These are phyloP conservation scores for Varanus komodoensis DNA, from an alignment of 2,113 vertebrate species.

Conservation along the genomic window DNA sequence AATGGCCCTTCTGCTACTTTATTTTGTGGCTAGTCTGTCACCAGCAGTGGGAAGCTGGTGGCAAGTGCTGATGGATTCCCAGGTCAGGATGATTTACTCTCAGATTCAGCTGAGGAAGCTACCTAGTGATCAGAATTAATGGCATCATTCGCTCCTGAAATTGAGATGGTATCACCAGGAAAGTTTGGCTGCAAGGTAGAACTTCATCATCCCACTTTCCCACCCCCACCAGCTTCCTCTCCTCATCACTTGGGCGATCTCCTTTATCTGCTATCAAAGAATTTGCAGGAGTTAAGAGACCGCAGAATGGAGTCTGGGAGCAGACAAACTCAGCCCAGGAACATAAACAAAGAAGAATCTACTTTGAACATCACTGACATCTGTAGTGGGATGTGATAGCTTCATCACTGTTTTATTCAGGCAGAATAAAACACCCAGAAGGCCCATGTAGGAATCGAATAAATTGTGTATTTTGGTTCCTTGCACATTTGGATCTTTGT, in stretches of 20 bases:
- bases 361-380: neutral
- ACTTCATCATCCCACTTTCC: conserved; percentile 52
- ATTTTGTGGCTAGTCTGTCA: conserved; percentile 30
- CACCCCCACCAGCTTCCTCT: neutral
- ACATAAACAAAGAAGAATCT: neutral
- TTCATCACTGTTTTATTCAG: neutral
- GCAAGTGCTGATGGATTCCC: conserved; percentile 54
- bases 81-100: conserved; percentile 60
- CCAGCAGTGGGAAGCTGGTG: neutral
- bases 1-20: conserved; percentile 23
- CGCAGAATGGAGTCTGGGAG: neutral
- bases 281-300: conserved; percentile 20
- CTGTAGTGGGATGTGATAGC: neutral
- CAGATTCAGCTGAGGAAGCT: conserved; percentile 45
- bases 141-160: conserved; percentile 55
- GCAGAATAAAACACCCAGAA: neutral
- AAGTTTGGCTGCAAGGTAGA: conserved; percentile 39
- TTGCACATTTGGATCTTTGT: too few species aligned
- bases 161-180: conserved; percentile 58
- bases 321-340: neutral
- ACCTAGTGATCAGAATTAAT: conserved; percentile 55
- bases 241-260: neutral
- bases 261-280: neutral
- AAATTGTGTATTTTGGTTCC: too few species aligned
- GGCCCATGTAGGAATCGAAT: neutral